Conservation (phyloP, 2,113 vertebrate species). For the Cyanoliseus patagonus region DNA sequence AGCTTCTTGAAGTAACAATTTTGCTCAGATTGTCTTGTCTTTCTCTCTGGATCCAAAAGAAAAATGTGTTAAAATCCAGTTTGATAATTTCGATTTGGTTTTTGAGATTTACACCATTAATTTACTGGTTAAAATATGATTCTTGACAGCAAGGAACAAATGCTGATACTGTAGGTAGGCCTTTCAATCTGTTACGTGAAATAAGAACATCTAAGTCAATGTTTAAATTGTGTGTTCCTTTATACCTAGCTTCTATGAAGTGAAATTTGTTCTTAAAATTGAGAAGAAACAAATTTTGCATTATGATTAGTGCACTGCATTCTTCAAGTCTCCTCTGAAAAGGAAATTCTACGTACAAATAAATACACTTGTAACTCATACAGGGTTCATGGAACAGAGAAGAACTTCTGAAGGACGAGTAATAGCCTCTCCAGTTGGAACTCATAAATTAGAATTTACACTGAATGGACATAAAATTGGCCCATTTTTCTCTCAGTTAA, state of each 20-base stretch:
- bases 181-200: not conserved
- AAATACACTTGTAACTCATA: not conserved
- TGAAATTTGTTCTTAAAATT: not conserved
- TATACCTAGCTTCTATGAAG: not conserved
- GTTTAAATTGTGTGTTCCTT: not conserved
- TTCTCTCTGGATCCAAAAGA: not conserved
- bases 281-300: not conserved
- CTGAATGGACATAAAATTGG: not conserved
- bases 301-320: not conserved
- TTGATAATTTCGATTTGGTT: not conserved
- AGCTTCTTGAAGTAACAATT: not conserved
- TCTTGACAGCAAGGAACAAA: not conserved
- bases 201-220: not conserved
- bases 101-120: not conserved
- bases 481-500: not conserved
- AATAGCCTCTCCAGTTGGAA: not conserved
- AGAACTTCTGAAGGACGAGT: not conserved
- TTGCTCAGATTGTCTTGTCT: conserved; percentile 38
- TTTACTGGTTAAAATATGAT: not conserved
- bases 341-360: not conserved
- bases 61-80: conserved; percentile 28
- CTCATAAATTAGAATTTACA: not conserved
- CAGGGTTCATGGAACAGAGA: not conserved
- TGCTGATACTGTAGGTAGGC: not conserved
- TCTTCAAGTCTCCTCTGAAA: not conserved